phyloP scores from a whole-genome alignment of 2,888 invertebrate genomes.

The Cyclophora albipunctata region DNA sequence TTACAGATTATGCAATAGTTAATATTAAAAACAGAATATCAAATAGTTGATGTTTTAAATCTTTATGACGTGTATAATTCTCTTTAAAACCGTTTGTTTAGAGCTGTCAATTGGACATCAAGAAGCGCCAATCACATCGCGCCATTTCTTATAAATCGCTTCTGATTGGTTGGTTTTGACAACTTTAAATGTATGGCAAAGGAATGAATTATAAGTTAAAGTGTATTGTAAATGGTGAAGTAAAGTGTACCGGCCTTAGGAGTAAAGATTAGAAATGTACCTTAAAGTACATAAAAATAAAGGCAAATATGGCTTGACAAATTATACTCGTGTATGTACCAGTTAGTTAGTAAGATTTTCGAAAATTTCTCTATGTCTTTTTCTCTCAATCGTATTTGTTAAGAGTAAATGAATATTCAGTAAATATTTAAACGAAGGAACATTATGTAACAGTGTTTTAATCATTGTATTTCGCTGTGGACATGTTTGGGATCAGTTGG shows the following conservation, averaged over 20 bases:
- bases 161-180: too few species aligned
- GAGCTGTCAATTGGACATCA: too few species aligned
- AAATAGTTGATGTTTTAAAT: conserved; percentile 61
- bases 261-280: conserved; percentile 47
- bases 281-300: conserved; percentile 27
- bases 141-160: too few species aligned
- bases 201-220: conserved; percentile 50
- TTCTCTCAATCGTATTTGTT: conserved; percentile 66
- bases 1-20: conserved; percentile 55
- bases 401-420: conserved; percentile 41
- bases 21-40: conserved; percentile 33
- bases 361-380: conserved; percentile 67
- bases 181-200: too few species aligned
- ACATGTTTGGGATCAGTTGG: conserved; percentile 30
- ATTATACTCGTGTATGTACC: conserved; percentile 47
- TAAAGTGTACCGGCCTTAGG: conserved; percentile 70
- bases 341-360: conserved; percentile 56
- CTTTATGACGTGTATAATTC: conserved; percentile 37
- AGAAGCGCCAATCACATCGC: too few species aligned
- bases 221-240: conserved; percentile 60
- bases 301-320: conserved; percentile 52
- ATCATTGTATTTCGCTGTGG: too few species aligned
- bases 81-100: conserved; percentile 18
- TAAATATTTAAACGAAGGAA: conserved; percentile 33
- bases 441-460: conserved; percentile 1